Conservation (phyloP, 2,113 vertebrate species). For the Seriola aureovittata region DNA sequence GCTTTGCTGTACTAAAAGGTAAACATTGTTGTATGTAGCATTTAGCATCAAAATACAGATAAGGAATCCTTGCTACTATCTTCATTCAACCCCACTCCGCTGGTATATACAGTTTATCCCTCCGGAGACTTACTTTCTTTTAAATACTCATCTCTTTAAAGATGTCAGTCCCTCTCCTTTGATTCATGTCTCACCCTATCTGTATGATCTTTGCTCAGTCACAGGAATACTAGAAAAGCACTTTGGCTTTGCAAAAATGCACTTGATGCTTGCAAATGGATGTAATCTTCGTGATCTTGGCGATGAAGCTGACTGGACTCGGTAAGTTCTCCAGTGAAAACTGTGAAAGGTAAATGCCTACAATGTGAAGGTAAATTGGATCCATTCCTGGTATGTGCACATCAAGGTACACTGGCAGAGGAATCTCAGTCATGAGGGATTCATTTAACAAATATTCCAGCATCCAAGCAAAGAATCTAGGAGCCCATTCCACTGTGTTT, state of each 20-base stretch:
- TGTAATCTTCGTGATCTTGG: slow-evolving; percentile 8
- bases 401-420: slow-evolving; percentile 57
- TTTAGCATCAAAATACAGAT: slow-evolving; percentile 45
- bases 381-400: slow-evolving; percentile 49
- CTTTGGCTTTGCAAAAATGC: neutral
- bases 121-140: slow-evolving; percentile 28
- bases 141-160: slow-evolving; percentile 51
- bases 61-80: slow-evolving; percentile 10
- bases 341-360: slow-evolving; percentile 11
- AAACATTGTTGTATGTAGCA: slow-evolving; percentile 13
- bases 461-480: slow-evolving; percentile 67
- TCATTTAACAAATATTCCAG: slow-evolving; percentile 78
- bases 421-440: slow-evolving; percentile 73
- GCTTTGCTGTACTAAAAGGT: slow-evolving; percentile 8
- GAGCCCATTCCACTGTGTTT: slow-evolving; percentile 71
- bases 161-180: slow-evolving; percentile 34
- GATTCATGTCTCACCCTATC: slow-evolving; percentile 21
- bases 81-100: slow-evolving; percentile 3
- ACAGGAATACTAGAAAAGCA: neutral
- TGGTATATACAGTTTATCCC: slow-evolving; percentile 23
- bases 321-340: slow-evolving; percentile 20
- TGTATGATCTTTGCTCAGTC: slow-evolving; percentile 4
- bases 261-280: slow-evolving; percentile 13
- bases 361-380: slow-evolving; percentile 45
- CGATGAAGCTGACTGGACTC: slow-evolving; percentile 1